Evolutionary conservation across 2,888 invertebrate species (phyloP), one percentile per base, ranked within the genome.

Genomic region (Caradrina clavipalpis): DNA sequence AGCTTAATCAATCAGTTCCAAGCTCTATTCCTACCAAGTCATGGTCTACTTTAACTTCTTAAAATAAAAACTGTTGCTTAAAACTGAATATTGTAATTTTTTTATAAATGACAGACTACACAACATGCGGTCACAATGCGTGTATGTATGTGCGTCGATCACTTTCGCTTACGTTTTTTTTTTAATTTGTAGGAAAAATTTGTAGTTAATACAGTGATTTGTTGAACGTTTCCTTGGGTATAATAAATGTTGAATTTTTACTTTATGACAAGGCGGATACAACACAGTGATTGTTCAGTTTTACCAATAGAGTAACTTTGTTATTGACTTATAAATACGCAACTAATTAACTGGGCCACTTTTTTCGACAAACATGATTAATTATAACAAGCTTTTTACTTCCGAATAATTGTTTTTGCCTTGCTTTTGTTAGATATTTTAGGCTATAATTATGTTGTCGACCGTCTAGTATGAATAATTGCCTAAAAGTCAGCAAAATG

Each of bases 221-320:
- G n/a, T 78, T 56, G 42, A 26, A 49, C 35, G 19, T 63, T 76
- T 76, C 75, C 76, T 56, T 22, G 0, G 68, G 47, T 31, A 22
- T 68, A 67, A 50, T 58, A 50, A 61, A 58, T 47, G 58, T 67
- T 54, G 8, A 17, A 49, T 54, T 50, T 39, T 15, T 31, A 49
- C 58, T 62, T 73, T 61, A 73, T 58, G 61, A 73, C 61, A 78
- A 78, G 10, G 55, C 76, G 76, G 76, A 76, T 59, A 68, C 79
- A 62, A 10, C 10, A 35, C 5, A 39, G 22, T 78, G 21, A 57
- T 47, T 45, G 51, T 42, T 53, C 51, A 50, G 19, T 77, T 70
- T 47, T 26, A 74, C 50, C 8, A 11, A 47, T 22, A 56, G 17
- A 47, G 42, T 56, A 58, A 68, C 13, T 77, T 11, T 55, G 73